Conservation (phyloP, 37 sponge, comb jelly and placozoan species). For the Ephydatia muelleri region DNA sequence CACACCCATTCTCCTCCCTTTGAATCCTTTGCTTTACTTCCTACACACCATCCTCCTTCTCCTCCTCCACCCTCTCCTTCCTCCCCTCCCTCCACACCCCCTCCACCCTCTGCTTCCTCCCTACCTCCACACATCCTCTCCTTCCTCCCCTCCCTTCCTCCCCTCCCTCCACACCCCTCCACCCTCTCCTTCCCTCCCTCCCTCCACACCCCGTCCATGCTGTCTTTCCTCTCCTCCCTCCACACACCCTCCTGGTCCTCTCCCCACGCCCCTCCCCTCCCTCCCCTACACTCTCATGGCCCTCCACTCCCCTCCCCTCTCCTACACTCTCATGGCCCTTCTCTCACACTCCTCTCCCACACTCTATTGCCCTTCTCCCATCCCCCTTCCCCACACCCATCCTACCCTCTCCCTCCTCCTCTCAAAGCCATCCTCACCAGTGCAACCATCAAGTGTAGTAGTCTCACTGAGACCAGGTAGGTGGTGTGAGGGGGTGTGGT, state of each 20-base stretch:
- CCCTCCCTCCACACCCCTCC: not conserved
- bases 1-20: not conserved
- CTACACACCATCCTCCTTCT: too few species aligned
- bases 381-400: not conserved
- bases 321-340: not conserved
- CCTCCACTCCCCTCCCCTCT: not conserved
- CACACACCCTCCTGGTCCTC: not conserved
- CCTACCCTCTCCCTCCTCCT: slow-evolving; percentile 7
- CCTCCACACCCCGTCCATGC: not conserved
- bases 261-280: not conserved
- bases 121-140: not conserved
- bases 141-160: not conserved
- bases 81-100: not conserved
- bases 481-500: not conserved
- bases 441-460: slow-evolving; percentile 15
- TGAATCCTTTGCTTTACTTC: not conserved
- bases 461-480: slow-evolving; percentile 14
- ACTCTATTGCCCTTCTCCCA: not conserved
- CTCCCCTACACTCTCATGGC: not conserved
- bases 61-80: not conserved
- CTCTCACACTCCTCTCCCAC: not conserved
- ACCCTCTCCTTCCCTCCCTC: not conserved
- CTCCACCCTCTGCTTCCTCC: not conserved
- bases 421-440: slow-evolving; percentile 12
- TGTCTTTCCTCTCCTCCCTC: not conserved